Evolutionary conservation across 2,113 vertebrate genomes (phyloP).

Genomic region (Brachypodius melanocephalos): DNA sequence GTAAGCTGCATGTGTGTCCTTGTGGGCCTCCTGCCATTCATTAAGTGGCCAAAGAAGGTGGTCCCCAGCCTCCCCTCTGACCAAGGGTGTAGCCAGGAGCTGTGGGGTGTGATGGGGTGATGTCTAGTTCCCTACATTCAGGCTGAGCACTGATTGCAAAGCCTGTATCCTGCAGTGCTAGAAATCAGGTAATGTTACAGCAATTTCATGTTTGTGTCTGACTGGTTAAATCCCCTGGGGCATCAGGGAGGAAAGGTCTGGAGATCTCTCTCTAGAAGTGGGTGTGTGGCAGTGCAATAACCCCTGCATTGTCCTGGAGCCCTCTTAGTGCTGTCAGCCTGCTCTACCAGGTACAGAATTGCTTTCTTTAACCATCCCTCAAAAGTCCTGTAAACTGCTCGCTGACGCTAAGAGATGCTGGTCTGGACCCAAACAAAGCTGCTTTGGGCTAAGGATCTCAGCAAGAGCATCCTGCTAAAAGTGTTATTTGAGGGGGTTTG

Average conservation of each 20-base stretch:
- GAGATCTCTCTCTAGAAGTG: background rate
- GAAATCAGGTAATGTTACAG: background rate
- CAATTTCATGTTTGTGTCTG: background rate
- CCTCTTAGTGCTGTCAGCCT: background rate
- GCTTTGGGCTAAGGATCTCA: background rate
- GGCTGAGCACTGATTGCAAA: background rate
- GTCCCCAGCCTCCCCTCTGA: background rate
- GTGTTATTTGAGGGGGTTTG: background rate
- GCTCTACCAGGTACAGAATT: background rate
- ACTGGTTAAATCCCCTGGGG: background rate
- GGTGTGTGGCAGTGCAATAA: background rate
- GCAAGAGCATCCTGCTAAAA: background rate
- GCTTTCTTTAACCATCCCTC: background rate
- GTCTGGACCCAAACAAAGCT: background rate
- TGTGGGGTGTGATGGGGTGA: background rate
- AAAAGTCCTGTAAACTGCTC: background rate
- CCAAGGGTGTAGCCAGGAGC: background rate
- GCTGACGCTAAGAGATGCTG: background rate
- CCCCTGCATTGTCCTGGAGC: background rate
- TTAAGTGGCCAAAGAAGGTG: background rate
- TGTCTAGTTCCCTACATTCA: background rate
- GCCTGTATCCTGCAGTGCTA: background rate
- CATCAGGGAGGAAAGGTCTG: background rate
- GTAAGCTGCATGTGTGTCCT: background rate
- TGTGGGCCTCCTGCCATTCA: background rate